Evolutionary conservation across 2,797 vertebrate species (phyloP).

Genomic region (Lagorchestes hirsutus): DNA sequence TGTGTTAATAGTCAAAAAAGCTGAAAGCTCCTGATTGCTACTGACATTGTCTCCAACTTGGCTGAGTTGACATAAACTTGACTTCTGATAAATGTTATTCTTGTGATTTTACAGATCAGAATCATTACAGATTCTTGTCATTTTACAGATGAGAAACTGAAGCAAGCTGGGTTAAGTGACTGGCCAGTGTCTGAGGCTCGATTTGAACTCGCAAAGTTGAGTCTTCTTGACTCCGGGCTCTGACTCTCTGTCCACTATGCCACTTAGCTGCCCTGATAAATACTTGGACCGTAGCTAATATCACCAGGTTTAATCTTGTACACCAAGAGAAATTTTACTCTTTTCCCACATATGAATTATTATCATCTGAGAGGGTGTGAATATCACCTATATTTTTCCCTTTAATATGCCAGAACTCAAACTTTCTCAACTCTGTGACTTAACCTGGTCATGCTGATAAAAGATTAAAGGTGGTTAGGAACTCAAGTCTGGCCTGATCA

Average conservation of each 20-base stretch:
- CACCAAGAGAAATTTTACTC: background rate
- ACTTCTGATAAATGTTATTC: background rate
- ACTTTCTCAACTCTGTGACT: background rate
- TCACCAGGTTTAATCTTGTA: background rate
- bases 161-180: background rate
- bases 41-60: background rate
- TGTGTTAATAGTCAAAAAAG: conserved; percentile 22
- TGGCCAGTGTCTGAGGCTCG: background rate
- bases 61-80: conserved; percentile 15
- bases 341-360: background rate
- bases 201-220: background rate
- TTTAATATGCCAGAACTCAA: background rate
- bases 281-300: background rate
- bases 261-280: background rate
- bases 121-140: too few species aligned
- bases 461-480: background rate
- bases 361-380: background rate
- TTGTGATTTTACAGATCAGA: too few species aligned
- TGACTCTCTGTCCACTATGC: background rate
- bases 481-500: background rate
- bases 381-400: background rate
- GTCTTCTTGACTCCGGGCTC: background rate
- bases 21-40: background rate
- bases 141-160: background rate
- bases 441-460: background rate